Evolutionary conservation across 1,140 invertebrate species (phyloP).

Genomic region (Trypoxylus dichotomus): DNA sequence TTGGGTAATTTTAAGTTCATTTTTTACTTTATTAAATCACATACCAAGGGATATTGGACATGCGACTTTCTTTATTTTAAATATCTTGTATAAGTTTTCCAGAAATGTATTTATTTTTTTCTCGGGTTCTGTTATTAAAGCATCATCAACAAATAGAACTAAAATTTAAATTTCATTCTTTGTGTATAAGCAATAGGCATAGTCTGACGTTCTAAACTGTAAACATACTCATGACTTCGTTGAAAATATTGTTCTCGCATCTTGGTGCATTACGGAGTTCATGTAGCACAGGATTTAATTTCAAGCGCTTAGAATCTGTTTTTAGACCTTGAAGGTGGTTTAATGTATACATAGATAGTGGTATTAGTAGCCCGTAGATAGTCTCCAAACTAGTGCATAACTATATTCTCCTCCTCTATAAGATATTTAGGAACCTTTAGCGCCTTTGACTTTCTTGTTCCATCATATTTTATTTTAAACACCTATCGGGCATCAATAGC

Average conservation of each 20-base stretch:
- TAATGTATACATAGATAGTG: not conserved
- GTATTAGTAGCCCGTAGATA: not conserved
- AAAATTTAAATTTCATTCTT: too few species aligned
- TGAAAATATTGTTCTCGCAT: constrained; percentile 30
- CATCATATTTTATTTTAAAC: constrained; percentile 41
- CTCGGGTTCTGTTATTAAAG: too few species aligned
- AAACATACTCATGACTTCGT: constrained; percentile 13
- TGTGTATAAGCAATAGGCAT: too few species aligned
- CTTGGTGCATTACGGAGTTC: constrained; percentile 14
- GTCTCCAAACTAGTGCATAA: not conserved
- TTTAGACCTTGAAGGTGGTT: not conserved
- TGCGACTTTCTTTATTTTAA: too few species aligned
- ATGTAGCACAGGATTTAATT: not conserved
- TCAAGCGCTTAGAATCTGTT: not conserved
- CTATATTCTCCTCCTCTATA: not conserved
- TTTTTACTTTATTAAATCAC: too few species aligned
- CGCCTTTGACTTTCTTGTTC: constrained; percentile 41
- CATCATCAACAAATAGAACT: too few species aligned
- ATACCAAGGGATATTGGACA: too few species aligned
- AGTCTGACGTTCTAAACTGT: too few species aligned
- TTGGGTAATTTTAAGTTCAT: too few species aligned
- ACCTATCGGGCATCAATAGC: constrained; percentile 38
- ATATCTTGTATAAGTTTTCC: too few species aligned
- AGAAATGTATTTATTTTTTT: too few species aligned
- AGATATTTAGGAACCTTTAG: constrained; percentile 33